Percentiles rank a stretch among this genome's conserved stretches.
These are phyloP conservation scores for Mesembrinibis cayennensis DNA, from an alignment of 2,113 vertebrate species.

Conservation along the genomic window DNA sequence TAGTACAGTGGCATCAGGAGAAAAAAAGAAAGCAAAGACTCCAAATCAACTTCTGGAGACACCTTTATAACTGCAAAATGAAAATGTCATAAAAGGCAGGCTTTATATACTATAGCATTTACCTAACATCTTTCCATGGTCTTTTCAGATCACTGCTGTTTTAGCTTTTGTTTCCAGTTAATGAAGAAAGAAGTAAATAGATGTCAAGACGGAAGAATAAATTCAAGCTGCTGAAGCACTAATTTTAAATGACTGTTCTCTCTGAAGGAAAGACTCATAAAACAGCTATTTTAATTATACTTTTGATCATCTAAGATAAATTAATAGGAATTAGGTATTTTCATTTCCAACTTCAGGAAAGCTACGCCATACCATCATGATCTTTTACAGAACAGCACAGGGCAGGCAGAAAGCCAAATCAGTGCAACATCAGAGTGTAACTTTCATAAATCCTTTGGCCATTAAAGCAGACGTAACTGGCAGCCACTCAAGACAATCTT, in stretches of 20 bases:
- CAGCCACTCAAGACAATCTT: constrained; percentile 46
- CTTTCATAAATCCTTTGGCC: constrained; percentile 47
- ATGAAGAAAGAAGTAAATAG: background rate
- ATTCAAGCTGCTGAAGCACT: background rate
- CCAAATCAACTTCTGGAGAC: background rate
- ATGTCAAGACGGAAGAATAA: background rate
- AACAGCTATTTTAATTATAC: background rate
- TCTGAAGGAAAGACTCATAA: constrained; percentile 3
- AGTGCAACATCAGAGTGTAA: background rate
- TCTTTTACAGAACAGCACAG: background rate
- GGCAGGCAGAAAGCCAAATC: constrained; percentile 39
- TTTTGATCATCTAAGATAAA: constrained; percentile 21
- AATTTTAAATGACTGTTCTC: background rate
- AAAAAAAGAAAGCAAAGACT: background rate
- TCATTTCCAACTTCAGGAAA: background rate
- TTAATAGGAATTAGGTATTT: constrained; percentile 26
- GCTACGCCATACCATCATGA: background rate
- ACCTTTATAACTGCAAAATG: background rate
- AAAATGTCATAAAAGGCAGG: background rate
- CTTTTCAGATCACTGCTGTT: background rate
- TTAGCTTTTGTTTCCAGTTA: background rate
- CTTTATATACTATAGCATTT: background rate
- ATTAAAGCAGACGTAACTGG: constrained; percentile 15
- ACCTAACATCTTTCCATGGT: background rate
- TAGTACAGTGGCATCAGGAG: background rate